Percentiles rank a stretch among this genome's conserved stretches.
Evolutionary conservation across 1,140 invertebrate species (phyloP).

Genomic region (Lepidostoma basale): DNA sequence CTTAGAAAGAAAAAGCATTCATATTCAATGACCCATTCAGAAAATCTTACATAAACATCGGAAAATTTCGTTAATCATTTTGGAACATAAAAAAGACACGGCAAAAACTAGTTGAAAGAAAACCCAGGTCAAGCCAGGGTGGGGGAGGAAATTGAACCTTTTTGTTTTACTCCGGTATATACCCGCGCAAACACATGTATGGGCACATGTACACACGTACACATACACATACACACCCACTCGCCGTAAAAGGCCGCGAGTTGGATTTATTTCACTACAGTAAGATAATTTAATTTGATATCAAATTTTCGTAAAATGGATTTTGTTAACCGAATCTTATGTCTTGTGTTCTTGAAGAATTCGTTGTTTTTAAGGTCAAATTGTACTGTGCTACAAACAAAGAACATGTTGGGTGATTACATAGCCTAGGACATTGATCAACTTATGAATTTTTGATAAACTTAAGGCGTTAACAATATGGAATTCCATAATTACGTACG

Average conservation of each 20-base stretch:
- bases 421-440: no score
- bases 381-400: no score
- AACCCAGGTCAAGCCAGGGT: neutral
- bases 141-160: neutral
- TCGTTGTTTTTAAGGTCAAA: no score
- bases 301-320: constrained; percentile 1
- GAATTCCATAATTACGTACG: no score
- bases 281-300: neutral
- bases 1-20: neutral
- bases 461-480: no score
- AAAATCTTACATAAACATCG: neutral
- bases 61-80: constrained; percentile 3
- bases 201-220: neutral
- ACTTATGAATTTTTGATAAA: no score
- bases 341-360: no score
- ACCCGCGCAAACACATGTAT: neutral
- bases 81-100: neutral
- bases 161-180: neutral
- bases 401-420: no score
- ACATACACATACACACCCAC: neutral
- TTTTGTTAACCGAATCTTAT: neutral
- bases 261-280: neutral
- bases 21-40: neutral
- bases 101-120: neutral
- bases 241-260: neutral